phyloP scores from a whole-genome alignment of 2,888 invertebrate species.

The Latheticus oryzae region DNA sequence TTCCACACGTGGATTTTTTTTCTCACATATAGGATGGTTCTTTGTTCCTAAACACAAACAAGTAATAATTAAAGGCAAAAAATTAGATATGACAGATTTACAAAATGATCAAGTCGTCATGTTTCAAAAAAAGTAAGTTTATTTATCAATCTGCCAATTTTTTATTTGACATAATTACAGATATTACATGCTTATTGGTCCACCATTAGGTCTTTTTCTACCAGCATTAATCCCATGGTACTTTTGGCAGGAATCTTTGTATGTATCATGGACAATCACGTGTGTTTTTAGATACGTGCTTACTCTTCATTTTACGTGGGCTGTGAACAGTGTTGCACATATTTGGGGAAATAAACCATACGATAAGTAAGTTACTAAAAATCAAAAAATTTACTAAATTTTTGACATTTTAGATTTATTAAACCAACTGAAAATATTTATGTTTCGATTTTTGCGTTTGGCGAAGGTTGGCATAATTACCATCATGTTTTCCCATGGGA shows the following conservation, averaged over 20 bases:
- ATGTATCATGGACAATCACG: conserved; percentile 5
- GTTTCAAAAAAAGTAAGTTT: conserved; percentile 21
- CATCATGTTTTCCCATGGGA: conserved; percentile 95
- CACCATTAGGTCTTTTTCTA: neutral
- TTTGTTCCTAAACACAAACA: conserved; percentile 3
- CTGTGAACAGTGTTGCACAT: conserved; percentile 19
- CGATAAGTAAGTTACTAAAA: conserved; percentile 9
- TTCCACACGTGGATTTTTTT: conserved; percentile 6
- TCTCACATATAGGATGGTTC: conserved; percentile 15
- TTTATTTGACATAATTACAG: neutral
- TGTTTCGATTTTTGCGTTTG: conserved; percentile 80
- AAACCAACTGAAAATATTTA: conserved; percentile 12
- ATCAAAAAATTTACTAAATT: neutral
- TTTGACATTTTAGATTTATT: conserved; percentile 8
- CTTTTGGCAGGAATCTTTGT: conserved; percentile 6
- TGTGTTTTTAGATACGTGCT: conserved; percentile 9
- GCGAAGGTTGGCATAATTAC: conserved; percentile 95
- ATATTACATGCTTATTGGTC: conserved; percentile 10
- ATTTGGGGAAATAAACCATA: conserved; percentile 19
- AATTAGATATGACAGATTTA: conserved; percentile 9
- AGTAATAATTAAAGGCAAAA: conserved; percentile 1
- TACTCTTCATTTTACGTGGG: conserved; percentile 4
- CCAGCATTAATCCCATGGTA: conserved; percentile 10
- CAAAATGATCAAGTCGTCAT: conserved; percentile 12
- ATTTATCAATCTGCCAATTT: too few species aligned